A percentile compares a stretch with the other conserved stretches of the same genome.
Conservation (phyloP, 2,113 vertebrate species). For the Chinchilla lanigera region DNA sequence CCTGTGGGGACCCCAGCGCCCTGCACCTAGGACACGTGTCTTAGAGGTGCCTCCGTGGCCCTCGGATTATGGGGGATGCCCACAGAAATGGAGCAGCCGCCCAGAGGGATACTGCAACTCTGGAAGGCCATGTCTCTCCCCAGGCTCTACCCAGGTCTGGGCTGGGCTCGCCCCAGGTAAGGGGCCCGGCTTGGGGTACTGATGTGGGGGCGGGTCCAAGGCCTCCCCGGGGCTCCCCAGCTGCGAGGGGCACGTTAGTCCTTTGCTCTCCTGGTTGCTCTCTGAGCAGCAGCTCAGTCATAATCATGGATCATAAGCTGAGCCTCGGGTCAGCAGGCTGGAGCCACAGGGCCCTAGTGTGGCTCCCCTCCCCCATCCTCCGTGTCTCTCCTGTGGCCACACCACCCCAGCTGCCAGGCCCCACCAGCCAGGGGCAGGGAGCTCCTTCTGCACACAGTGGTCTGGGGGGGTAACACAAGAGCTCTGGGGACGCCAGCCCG, state of each 20-base stretch:
- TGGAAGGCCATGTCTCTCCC: background rate
- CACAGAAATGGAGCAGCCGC: background rate
- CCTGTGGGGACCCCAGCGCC: no score
- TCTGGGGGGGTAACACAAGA: accelerated
- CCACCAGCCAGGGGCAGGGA: accelerated
- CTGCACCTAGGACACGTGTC: no score
- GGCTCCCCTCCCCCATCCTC: accelerated
- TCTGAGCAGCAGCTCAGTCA: background rate
- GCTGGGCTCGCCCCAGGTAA: background rate
- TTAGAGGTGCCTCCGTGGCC: background rate
- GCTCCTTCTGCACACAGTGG: background rate
- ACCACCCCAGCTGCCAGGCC: background rate
- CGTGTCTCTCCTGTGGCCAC: background rate
- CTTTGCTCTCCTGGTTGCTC: background rate
- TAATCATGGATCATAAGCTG: accelerated
- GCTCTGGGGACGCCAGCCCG: accelerated
- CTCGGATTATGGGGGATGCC: accelerated
- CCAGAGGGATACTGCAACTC: background rate
- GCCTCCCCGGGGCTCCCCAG: background rate
- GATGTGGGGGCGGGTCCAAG: accelerated
- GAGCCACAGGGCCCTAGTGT: background rate
- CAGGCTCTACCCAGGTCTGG: background rate
- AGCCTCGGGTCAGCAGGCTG: background rate
- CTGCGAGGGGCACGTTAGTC: background rate
- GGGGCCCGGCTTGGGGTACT: accelerated